phyloP scores from a whole-genome alignment of 2,113 vertebrate species.

The Boleophthalmus pectinirostris region DNA sequence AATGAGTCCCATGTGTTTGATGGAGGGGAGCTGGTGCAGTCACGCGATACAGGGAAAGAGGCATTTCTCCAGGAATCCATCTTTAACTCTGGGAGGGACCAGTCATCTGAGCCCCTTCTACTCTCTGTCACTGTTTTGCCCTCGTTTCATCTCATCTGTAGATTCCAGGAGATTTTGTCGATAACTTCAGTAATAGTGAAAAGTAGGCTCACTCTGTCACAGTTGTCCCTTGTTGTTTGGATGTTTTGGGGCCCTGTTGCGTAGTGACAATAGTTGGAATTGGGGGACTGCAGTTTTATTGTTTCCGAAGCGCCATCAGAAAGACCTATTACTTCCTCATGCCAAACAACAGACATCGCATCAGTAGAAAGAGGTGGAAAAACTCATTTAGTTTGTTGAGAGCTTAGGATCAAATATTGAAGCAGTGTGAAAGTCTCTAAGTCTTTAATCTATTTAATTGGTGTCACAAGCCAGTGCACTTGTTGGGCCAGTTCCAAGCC shows the following conservation, averaged over 20 bases:
- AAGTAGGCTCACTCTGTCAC: slow-evolving; percentile 46
- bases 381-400: slow-evolving; percentile 30
- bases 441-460: not conserved
- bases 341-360: slow-evolving; percentile 47
- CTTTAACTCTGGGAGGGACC: slow-evolving; percentile 59
- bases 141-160: slow-evolving; percentile 38
- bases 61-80: slow-evolving; percentile 73
- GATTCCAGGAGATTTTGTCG: slow-evolving; percentile 60
- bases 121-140: slow-evolving; percentile 43
- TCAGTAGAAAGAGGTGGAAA: slow-evolving; percentile 52
- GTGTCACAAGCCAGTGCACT: not conserved
- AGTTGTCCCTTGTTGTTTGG: slow-evolving; percentile 68
- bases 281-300: slow-evolving; percentile 54
- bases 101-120: slow-evolving; percentile 42
- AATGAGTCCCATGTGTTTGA: slow-evolving; percentile 80
- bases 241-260: slow-evolving; percentile 73
- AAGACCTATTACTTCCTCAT: slow-evolving; percentile 43
- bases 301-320: slow-evolving; percentile 65
- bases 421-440: not conserved
- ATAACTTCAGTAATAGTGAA: slow-evolving; percentile 55
- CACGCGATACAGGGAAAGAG: slow-evolving; percentile 70
- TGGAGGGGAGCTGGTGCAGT: slow-evolving; percentile 71
- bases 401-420: slow-evolving; percentile 15
- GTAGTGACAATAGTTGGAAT: slow-evolving; percentile 59
- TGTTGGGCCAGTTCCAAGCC: not conserved